Conservation (phyloP, 1,140 invertebrate species). For the Aphaenogaster rudis region DNA sequence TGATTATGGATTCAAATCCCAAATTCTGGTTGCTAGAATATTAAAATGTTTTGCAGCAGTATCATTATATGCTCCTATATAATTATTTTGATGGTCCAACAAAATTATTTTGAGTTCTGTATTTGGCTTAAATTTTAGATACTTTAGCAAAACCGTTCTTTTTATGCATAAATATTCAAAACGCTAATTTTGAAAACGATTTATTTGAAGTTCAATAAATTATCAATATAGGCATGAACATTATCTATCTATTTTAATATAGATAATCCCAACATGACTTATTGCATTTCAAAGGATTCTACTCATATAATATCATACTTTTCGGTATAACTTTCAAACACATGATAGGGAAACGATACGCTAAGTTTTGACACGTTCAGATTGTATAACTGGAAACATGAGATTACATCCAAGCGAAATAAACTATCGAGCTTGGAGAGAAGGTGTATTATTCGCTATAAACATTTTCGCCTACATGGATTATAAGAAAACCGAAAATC, state of each 20-base stretch:
- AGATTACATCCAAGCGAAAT: background rate
- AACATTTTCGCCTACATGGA: background rate
- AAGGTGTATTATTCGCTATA: background rate
- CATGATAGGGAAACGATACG: background rate
- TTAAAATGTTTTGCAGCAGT: no score
- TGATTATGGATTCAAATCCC: no score
- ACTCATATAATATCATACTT: background rate
- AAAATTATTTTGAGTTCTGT: no score
- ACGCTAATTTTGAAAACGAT: background rate
- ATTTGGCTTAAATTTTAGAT: no score
- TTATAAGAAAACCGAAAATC: constrained; percentile 25
- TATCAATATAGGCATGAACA: background rate
- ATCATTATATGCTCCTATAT: no score
- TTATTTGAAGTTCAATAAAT: background rate
- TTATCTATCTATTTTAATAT: constrained; percentile 24
- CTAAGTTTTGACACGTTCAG: background rate
- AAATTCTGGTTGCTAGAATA: no score
- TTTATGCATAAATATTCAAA: background rate
- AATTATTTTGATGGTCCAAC: no score
- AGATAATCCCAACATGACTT: background rate
- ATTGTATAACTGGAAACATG: background rate
- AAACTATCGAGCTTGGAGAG: background rate
- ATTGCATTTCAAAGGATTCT: background rate
- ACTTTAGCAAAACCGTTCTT: no score
- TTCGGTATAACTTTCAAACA: background rate